Conservation (phyloP, 1,140 invertebrate genomes). For the Batillaria attramentaria region DNA sequence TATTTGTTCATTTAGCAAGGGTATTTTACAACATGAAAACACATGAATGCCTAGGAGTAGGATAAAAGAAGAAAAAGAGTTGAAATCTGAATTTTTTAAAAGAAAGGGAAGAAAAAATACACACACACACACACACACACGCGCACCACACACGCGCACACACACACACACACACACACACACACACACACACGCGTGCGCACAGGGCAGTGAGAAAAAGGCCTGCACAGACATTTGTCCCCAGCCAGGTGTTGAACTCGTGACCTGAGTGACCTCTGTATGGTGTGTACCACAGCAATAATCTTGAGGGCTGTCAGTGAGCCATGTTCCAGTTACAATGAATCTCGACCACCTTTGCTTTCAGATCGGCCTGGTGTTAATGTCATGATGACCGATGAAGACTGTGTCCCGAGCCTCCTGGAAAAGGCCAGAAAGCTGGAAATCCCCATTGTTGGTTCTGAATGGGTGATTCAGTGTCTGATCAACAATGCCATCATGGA, state of each 20-base stretch:
- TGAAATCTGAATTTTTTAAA: neutral
- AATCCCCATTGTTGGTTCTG: slow-evolving; percentile 68
- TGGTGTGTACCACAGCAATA: neutral
- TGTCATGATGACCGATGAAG: slow-evolving; percentile 58
- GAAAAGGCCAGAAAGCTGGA: slow-evolving; percentile 49
- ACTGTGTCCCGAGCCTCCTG: slow-evolving; percentile 52
- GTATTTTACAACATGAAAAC: too few relatives aligned
- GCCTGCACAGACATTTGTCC: too few relatives aligned
- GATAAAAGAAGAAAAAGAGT: neutral
- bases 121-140: too few relatives aligned
- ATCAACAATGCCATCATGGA: slow-evolving; percentile 63
- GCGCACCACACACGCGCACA: too few relatives aligned
- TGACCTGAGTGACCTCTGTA: too few relatives aligned
- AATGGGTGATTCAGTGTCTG: slow-evolving; percentile 72
- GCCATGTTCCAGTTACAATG: neutral
- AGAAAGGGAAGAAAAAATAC: too few relatives aligned
- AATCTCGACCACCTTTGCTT: neutral
- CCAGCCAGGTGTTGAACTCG: too few relatives aligned
- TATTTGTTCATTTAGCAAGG: too few relatives aligned
- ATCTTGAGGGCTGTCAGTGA: neutral
- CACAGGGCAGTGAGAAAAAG: too few relatives aligned
- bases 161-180: too few relatives aligned
- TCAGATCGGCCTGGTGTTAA: slow-evolving; percentile 43
- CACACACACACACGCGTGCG: too few relatives aligned
- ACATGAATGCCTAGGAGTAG: neutral